phyloP scores from a whole-genome alignment of 2,888 invertebrate genomes.

The Phortica magna region DNA sequence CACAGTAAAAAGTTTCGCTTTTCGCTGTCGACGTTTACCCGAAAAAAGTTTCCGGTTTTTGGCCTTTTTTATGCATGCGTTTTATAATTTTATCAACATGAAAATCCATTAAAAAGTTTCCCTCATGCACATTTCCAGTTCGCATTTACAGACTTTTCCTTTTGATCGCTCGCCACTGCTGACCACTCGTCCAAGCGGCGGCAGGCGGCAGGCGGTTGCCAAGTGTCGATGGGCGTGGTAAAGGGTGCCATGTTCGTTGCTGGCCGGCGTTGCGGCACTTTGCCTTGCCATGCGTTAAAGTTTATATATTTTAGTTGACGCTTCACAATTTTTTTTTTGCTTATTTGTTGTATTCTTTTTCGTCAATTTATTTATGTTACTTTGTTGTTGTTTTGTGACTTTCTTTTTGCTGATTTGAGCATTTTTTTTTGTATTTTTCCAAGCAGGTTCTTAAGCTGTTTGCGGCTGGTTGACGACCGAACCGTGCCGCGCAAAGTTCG shows the following conservation, averaged over 20 bases:
- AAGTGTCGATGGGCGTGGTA: constrained; percentile 3
- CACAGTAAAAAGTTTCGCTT: constrained; percentile 13
- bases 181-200: constrained; percentile 1
- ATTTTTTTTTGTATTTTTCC: constrained; percentile 41
- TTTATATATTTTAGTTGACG: constrained; percentile 37
- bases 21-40: constrained; percentile 5
- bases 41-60: constrained; percentile 12
- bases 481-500: background rate
- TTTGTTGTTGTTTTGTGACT: constrained; percentile 31
- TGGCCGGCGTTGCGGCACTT: constrained; percentile 47
- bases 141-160: background rate
- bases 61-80: constrained; percentile 40
- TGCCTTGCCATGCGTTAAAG: constrained; percentile 60
- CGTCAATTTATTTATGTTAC: constrained; percentile 29
- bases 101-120: constrained; percentile 72
- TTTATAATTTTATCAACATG: constrained; percentile 68
- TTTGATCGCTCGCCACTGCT: constrained; percentile 38
- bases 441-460: background rate
- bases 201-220: too few relatives aligned
- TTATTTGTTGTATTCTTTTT: constrained; percentile 49
- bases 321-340: constrained; percentile 34
- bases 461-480: background rate
- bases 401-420: constrained; percentile 59
- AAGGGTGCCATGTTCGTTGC: background rate
- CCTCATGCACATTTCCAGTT: constrained; percentile 49